Base-by-base conservation (phyloP, 2,888 invertebrate genomes). In the Mythimna lalbum region DNA sequence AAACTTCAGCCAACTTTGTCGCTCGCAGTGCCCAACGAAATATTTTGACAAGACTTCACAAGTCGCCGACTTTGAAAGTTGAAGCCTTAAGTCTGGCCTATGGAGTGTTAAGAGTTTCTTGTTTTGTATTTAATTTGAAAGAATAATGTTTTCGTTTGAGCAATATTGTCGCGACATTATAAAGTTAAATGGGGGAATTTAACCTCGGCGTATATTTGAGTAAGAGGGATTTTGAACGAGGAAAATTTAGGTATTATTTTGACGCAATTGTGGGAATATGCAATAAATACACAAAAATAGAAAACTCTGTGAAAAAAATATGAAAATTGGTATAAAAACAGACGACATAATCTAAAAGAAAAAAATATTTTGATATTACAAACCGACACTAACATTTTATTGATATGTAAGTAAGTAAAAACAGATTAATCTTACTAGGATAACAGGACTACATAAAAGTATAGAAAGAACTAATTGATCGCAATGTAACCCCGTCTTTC, bases 41-140 rank as follows among this genome's bases (percentile, higher is more conserved):
- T 73, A 74, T 82, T 80, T 69, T 65, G 73, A 77, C 69, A 78
- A 53, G 73, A 65, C 76, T 66, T 74, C 74, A 66, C 74, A 78
- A 78, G 76, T 79, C 74, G 39, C 21, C 33, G 72, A 70, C 69
- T 83, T 73, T 49, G 31, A 23, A 69, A 81, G 63, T 66, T 33
- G 49, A 63, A 76, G 70, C 70, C 73, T 82, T 74, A 74, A 82
- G 73, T 52, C 66, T 68, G 66, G 56, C 69, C 80, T 67, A 68
- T 73, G 66, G 56, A 73, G 75, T 78, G 70, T 82, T 73, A 71
- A 67, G 69, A 80, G 67, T 69, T 73, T 77, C 81, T 81, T 70
- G 67, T 68, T 80, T 55, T 76, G 78, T 80, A 80, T 80, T 76
- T 76, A 64, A 76, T 78, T 78, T 71, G 66, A 76, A 78, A 78